phyloP scores from a whole-genome alignment of 2,113 vertebrate species.

The Scolopax mira region DNA sequence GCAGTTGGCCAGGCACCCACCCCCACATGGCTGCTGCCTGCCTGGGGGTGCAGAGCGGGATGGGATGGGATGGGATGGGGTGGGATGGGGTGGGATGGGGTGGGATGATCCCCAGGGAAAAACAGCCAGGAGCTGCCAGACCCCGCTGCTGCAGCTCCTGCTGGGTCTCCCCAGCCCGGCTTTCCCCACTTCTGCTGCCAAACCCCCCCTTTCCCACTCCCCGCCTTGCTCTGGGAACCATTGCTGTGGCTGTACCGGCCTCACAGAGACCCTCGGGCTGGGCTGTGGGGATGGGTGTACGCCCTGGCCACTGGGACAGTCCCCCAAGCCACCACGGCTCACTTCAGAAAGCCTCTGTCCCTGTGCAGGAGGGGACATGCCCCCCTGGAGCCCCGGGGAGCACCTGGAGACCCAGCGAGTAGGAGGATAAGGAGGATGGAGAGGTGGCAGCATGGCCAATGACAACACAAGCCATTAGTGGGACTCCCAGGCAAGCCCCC shows the following conservation, averaged over 20 bases:
- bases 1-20: not conserved
- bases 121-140: not conserved
- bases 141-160: not conserved
- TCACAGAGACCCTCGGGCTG: fast-evolving
- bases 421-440: not conserved
- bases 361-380: not conserved
- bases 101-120: fast-evolving
- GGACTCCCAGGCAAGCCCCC: not conserved
- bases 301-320: not conserved
- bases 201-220: fast-evolving
- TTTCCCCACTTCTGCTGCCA: not conserved
- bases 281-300: not conserved
- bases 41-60: fast-evolving
- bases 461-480: not conserved
- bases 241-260: not conserved
- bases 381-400: too few species aligned
- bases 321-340: not conserved
- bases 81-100: too few species aligned
- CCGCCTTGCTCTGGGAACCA: not conserved
- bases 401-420: not conserved
- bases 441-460: not conserved
- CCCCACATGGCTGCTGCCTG: not conserved
- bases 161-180: not conserved
- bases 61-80: fast-evolving
- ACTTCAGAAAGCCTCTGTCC: not conserved